Conservation (phyloP, 2,888 invertebrate genomes). For the Coelopa pilipes region DNA sequence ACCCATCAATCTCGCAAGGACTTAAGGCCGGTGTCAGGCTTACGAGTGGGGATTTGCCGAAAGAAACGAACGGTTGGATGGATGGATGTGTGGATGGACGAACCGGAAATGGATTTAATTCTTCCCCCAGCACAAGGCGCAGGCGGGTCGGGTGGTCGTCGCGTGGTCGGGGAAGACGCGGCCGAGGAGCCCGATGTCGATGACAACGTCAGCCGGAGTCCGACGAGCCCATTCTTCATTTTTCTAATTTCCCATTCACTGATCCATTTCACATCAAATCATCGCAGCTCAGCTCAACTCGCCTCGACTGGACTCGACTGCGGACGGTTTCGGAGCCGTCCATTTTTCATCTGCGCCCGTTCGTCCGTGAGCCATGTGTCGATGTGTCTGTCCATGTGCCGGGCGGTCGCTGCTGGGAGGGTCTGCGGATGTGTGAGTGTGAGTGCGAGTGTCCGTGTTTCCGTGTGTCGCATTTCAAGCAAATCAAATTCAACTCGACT, state of each 20-base stretch:
- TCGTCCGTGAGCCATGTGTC: too few species aligned
- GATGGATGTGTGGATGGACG: too few species aligned
- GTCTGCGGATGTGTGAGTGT: not conserved
- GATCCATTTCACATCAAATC: conserved; percentile 25
- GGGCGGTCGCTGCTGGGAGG: not conserved
- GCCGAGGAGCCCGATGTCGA: not conserved
- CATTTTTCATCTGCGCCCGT: too few species aligned
- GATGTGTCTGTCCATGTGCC: not conserved
- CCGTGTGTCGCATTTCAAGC: conserved; percentile 14
- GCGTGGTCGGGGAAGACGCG: not conserved
- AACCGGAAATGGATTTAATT: too few species aligned
- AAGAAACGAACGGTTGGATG: too few species aligned
- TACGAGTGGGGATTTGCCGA: too few species aligned
- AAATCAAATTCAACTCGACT: conserved; percentile 35
- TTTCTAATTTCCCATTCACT: conserved; percentile 45
- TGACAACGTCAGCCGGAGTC: conserved; percentile 21
- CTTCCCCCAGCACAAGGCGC: too few species aligned
- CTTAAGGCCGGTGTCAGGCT: too few species aligned
- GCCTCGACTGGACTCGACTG: not conserved
- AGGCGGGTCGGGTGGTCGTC: not conserved
- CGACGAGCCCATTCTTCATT: conserved; percentile 45
- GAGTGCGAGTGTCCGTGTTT: not conserved
- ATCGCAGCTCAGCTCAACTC: conserved; percentile 4
- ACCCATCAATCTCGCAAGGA: too few species aligned
- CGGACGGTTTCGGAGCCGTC: not conserved